Evolutionary conservation across 2,797 vertebrate species (phyloP), one percentile per base, ranked within the genome.

Genomic region (Dryobates pubescens): DNA sequence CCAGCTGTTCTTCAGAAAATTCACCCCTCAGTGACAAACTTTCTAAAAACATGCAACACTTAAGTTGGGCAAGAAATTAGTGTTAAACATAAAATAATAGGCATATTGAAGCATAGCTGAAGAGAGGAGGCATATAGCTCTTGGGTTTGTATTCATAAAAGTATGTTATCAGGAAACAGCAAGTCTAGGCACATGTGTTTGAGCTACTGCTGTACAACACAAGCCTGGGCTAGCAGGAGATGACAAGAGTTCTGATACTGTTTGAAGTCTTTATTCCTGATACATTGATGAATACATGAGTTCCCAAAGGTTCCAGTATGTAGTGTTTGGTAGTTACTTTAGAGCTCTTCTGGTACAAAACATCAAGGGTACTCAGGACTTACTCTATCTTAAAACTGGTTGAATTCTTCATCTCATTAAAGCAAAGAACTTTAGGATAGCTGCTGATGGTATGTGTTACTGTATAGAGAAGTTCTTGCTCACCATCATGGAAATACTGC

Each of bases 171-270:
- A 45, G 51, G 54, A 67, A 83, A 41, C 1, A 3, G 3, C 4
- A 32, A 29, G 11, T 57, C 14, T 61, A 17, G 9, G 6, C 22
- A 49, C 47, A 49, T 49, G 47, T 38, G 38, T 70, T 38, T 41
- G 27, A 71, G 30, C 11, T 59, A 6, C 53, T 64, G 5, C 51
- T 79, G 24, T n/a, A 14, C 6, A 20, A 19, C 19, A 11, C 15
- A 80, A 43, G 9, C 20, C 10, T 0, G 0, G 5, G 4, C 24
- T 85, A 70, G 29, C 16, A 23, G 57, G 17, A 49, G 47, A 49
- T 49, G 47, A 49, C 47, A 49, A 49, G 47, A 49, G 2, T 76
- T 91, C 8, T 61, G 19, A 4, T 41, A 11, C 32, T 23, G 2
- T 32, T 85, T 69, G 12, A 56, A 59, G 7, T 51, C 5, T 34